These are phyloP conservation scores for Eristalis tenax DNA, from an alignment of 2,888 invertebrate genomes.

Conservation along the genomic window DNA sequence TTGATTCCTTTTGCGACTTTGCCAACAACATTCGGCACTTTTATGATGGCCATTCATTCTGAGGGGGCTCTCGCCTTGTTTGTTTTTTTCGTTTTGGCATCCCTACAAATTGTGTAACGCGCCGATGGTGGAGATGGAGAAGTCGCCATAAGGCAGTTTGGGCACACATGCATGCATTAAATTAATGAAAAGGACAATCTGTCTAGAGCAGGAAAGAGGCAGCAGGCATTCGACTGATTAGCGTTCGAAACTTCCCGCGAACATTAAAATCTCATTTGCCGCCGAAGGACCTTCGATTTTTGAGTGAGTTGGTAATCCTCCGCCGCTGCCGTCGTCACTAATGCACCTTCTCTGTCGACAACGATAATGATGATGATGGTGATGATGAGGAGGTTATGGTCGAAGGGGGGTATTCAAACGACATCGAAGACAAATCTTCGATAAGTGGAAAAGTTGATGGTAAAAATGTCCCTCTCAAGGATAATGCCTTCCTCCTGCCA, in stretches of 20 bases:
- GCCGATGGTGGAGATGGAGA: background rate
- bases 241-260: conserved; percentile 26
- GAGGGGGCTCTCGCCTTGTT: background rate
- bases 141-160: background rate
- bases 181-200: conserved; percentile 32
- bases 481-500: background rate
- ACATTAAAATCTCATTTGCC: conserved; percentile 62
- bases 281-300: background rate
- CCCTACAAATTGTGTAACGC: conserved; percentile 27
- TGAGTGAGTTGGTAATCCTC: background rate
- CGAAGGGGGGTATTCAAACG: background rate
- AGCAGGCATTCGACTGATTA: conserved; percentile 34
- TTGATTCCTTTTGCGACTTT: conserved; percentile 13
- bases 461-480: conserved; percentile 30
- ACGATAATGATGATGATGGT: background rate
- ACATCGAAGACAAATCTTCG: conserved; percentile 48
- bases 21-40: conserved; percentile 27
- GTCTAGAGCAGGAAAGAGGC: background rate
- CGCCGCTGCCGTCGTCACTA: background rate
- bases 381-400: background rate
- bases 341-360: conserved; percentile 31
- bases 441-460: conserved; percentile 61
- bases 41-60: conserved; percentile 56
- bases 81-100: background rate
- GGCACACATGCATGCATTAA: background rate